Percentiles rank a stretch among this genome's conserved stretches.
Conservation (phyloP, 1,140 invertebrate genomes). For the Xylocopa sonorina region DNA sequence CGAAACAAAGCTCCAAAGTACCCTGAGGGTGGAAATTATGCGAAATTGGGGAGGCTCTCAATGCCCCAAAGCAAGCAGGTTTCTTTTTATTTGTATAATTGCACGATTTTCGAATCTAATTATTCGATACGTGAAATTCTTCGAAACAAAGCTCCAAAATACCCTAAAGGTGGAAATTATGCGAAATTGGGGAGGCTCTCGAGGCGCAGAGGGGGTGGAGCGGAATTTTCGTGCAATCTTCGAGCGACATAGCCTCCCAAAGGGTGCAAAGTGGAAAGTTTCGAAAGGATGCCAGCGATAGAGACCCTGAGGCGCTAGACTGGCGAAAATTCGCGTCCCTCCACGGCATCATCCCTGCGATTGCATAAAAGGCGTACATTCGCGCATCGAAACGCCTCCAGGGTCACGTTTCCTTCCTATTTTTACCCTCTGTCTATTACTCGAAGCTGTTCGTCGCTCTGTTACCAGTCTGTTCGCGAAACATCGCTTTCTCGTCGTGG, state of each 20-base stretch:
- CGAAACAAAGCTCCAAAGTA: too few species aligned
- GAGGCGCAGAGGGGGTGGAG: too few species aligned
- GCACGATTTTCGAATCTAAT: background rate
- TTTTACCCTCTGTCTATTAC: background rate
- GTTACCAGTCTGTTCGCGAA: background rate
- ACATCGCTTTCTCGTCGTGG: background rate
- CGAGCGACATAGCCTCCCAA: background rate
- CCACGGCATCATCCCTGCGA: background rate
- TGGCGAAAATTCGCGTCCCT: background rate
- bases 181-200: too few species aligned
- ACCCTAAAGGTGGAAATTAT: background rate
- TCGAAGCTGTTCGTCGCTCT: background rate
- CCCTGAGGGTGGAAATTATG: too few species aligned
- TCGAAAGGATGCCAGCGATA: background rate
- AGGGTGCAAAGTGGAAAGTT: conserved; percentile 14
- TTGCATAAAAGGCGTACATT: background rate
- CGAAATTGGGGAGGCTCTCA: too few species aligned
- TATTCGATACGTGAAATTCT: background rate
- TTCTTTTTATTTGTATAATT: too few species aligned
- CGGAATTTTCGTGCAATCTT: conserved; percentile 15
- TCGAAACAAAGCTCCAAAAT: too few species aligned
- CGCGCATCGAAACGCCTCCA: background rate
- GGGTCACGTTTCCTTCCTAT: background rate
- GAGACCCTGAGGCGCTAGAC: background rate
- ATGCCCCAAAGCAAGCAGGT: too few species aligned